Base-by-base conservation (phyloP, 2,888 invertebrate genomes). In the Parapristionchus giblindavisi region DNA sequence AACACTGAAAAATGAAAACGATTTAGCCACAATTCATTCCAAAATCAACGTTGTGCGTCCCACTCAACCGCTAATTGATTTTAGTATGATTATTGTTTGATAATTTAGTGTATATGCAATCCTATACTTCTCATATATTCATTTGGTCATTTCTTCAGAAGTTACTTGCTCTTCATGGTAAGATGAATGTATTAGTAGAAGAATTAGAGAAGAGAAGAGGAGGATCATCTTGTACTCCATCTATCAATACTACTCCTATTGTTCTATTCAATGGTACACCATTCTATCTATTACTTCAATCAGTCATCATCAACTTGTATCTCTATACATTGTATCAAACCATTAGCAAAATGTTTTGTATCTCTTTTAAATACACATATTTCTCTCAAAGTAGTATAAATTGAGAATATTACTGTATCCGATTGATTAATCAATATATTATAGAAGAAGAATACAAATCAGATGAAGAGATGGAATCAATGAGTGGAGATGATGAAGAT, bases 381-480 rank as follows among this genome's bases (percentile, higher is more conserved):
- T n/a, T n/a, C n/a, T n/a, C n/a, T n/a, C n/a, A 24, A 36, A 1
- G 6, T 27, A 8, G 14, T 38, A 3, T 36, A 61, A 38, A 11
- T 34, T 34, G 34, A 3, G 27, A 34, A 27, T 17, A n/a, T 61
- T 38, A n/a, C 17, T 38, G 27, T n/a, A 38, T 29, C n/a, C 24
- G 40, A 14, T 8, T 34, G 3, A 32, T n/a, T 14, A 11, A 60
- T 21, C 2, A 4, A 2, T 63, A n/a, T 32, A 52, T 60, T 72
- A 21, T 43, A 60, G 60, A 72, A 32, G 72, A 72, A 3, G 72
- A 72, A 14, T 5, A 21, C 6, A 72, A 72, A 34, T 72, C 72
- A n/a, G 72, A 72, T n/a, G 72, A 72, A 17, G 72, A 72, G 32
- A 72, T 72, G 72, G 72, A 72, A 34, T 72, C 72, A 60, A 48